Evolutionary conservation across 2,888 invertebrate species (phyloP).

Genomic region (Dicycla oo): DNA sequence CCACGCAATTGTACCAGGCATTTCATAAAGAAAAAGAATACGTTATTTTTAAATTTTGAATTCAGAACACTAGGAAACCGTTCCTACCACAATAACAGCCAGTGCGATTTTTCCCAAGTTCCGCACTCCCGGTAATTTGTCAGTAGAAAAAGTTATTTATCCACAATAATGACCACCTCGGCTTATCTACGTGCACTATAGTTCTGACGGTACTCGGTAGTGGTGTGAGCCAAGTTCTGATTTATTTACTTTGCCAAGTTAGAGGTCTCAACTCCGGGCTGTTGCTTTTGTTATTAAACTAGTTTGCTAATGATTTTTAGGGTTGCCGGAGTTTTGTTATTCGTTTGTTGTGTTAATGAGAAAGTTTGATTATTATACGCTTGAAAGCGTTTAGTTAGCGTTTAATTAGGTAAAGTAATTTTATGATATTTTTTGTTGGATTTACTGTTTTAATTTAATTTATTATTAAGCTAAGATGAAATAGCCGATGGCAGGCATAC

Average conservation of each 20-base stretch:
- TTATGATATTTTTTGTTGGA: not conserved
- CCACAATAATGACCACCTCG: slow-evolving; percentile 81
- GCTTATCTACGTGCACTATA: slow-evolving; percentile 77
- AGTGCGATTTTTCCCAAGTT: slow-evolving; percentile 44
- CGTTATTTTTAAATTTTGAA: not conserved
- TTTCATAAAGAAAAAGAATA: not conserved
- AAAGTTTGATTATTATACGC: slow-evolving; percentile 33
- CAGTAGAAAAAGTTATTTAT: slow-evolving; percentile 80
- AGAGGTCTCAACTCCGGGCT: slow-evolving; percentile 47
- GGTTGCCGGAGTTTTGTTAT: slow-evolving; percentile 41
- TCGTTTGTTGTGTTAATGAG: slow-evolving; percentile 39
- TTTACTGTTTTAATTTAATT: not conserved
- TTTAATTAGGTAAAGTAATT: slow-evolving; percentile 11
- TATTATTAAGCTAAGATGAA: not conserved
- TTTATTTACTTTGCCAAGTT: slow-evolving; percentile 78
- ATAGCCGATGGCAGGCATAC: not conserved
- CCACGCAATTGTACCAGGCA: not conserved
- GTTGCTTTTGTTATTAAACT: slow-evolving; percentile 61
- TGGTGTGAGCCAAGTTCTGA: slow-evolving; percentile 75
- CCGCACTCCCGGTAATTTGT: slow-evolving; percentile 73
- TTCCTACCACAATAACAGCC: not conserved
- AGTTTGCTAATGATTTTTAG: slow-evolving; percentile 60
- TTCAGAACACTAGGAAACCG: not conserved
- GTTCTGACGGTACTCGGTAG: slow-evolving; percentile 72
- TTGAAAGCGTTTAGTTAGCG: slow-evolving; percentile 8